These are phyloP conservation scores for Troilus luridus DNA, from an alignment of 2,888 invertebrate genomes.

Conservation along the genomic window DNA sequence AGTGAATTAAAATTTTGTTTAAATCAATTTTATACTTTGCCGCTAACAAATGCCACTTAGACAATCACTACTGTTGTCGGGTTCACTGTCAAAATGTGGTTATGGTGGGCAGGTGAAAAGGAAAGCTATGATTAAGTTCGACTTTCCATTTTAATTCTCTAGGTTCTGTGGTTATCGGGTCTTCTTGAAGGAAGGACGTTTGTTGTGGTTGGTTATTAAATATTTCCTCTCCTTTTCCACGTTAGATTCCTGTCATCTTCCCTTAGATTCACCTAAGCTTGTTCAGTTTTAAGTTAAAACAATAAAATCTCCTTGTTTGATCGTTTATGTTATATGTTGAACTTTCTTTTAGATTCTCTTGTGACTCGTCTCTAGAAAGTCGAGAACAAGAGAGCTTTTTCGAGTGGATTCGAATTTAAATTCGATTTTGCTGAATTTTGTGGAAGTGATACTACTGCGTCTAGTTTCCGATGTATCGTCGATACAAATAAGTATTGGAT, in stretches of 20 bases:
- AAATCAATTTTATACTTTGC: too few relatives aligned
- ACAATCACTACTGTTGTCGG: not conserved
- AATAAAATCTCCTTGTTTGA: not conserved
- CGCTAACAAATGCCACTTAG: not conserved
- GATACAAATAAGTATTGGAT: too few relatives aligned
- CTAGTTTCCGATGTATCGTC: too few relatives aligned
- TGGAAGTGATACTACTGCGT: too few relatives aligned
- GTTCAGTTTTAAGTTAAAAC: not conserved
- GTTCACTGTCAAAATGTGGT: not conserved
- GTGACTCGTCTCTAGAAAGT: too few relatives aligned
- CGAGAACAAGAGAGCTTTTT: too few relatives aligned
- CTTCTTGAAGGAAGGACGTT: not conserved
- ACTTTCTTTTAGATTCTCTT: too few relatives aligned
- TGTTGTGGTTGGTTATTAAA: not conserved
- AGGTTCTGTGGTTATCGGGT: not conserved
- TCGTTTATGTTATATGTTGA: too few relatives aligned
- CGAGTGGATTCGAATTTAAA: too few relatives aligned
- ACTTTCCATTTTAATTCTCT: slow-evolving; percentile 31
- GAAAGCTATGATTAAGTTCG: slow-evolving; percentile 12
- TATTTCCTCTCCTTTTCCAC: not conserved
- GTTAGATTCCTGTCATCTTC: not conserved
- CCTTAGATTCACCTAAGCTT: too few relatives aligned
- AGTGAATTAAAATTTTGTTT: too few relatives aligned
- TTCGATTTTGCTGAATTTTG: too few relatives aligned
- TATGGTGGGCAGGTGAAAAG: not conserved